These are phyloP conservation scores for Laticauda laticaudata DNA, from an alignment of 2,113 vertebrate species.

Conservation along the genomic window DNA sequence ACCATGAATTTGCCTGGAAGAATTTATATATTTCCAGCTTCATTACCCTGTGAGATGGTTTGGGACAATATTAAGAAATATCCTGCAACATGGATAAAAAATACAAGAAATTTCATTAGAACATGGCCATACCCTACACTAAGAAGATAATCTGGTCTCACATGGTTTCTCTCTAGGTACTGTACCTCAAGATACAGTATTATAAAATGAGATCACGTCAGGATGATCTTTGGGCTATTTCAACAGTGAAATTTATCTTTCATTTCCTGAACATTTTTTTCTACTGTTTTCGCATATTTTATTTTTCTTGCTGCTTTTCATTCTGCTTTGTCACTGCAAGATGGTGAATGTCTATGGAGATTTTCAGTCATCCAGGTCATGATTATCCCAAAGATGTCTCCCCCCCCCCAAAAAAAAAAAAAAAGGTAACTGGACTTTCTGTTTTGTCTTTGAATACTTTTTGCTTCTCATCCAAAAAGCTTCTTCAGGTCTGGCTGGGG, in stretches of 20 bases:
- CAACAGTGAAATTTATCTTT: background rate
- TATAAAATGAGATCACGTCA: background rate
- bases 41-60: background rate
- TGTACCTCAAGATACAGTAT: background rate
- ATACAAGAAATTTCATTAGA: background rate
- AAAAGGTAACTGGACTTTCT: no score
- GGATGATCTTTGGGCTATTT: background rate
- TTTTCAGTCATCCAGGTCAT: no score
- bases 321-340: background rate
- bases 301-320: background rate
- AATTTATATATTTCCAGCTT: background rate
- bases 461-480: no score
- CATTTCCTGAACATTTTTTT: background rate
- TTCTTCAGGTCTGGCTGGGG: no score
- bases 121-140: background rate
- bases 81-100: background rate
- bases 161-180: background rate
- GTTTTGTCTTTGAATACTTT: no score
- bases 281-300: background rate
- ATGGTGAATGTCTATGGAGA: background rate
- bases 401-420: no score
- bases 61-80: background rate
- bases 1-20: background rate
- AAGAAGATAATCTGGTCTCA: background rate
- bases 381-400: no score